Percentiles rank a stretch among this genome's conserved stretches.
These are phyloP conservation scores for Drosophila teissieri DNA, from an alignment of 1,140 invertebrate genomes.

Conservation along the genomic window DNA sequence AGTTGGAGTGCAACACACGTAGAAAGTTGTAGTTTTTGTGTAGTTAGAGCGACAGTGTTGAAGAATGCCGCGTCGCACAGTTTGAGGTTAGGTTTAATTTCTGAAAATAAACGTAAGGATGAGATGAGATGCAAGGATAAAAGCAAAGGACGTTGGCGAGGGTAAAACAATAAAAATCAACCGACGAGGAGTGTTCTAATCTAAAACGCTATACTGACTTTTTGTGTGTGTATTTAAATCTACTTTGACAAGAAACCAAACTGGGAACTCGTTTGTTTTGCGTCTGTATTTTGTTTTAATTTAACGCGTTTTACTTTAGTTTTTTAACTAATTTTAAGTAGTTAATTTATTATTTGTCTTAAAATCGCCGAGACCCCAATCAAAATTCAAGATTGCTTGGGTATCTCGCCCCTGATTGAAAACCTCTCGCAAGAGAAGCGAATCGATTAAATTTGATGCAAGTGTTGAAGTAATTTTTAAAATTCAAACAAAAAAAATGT, in stretches of 20 bases:
- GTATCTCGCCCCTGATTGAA: constrained; percentile 43
- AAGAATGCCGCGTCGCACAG: constrained; percentile 35
- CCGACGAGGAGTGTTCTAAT: constrained; percentile 50
- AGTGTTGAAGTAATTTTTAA: constrained; percentile 68
- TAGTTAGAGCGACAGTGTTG: constrained; percentile 63
- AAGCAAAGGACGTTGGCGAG: constrained; percentile 25
- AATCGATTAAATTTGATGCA: constrained; percentile 54
- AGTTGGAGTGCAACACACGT: constrained; percentile 44
- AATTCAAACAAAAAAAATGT: constrained; percentile 60
- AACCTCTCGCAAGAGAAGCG: constrained; percentile 31
- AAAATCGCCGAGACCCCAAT: constrained; percentile 51
- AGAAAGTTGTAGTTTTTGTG: constrained; percentile 70
- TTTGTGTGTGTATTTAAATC: constrained; percentile 54
- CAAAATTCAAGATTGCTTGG: constrained; percentile 53
- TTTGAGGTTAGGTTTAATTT: constrained; percentile 66
- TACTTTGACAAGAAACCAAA: constrained; percentile 57
- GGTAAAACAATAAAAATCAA: constrained; percentile 46
- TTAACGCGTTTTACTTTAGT: constrained; percentile 74
- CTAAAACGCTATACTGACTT: constrained; percentile 44
- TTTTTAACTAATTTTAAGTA: constrained; percentile 84
- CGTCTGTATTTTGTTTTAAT: constrained; percentile 77
- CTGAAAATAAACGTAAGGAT: not conserved
- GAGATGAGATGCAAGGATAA: not conserved
- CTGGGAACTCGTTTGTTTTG: constrained; percentile 65
- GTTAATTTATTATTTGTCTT: constrained; percentile 80